phyloP scores from a whole-genome alignment of 2,888 invertebrate genomes.

The Linnaemya tessellans region DNA sequence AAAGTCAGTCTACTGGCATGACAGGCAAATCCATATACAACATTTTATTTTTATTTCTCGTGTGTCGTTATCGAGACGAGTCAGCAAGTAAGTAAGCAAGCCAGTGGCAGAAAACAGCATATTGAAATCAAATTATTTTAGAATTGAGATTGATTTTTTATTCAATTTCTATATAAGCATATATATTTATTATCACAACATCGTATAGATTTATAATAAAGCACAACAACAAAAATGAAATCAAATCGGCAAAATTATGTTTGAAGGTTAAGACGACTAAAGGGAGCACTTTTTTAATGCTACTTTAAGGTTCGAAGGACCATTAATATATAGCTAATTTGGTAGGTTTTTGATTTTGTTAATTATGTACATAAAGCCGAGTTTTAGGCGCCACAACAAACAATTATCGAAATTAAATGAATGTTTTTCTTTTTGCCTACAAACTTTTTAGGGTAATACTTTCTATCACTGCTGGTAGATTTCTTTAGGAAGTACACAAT shows the following conservation, averaged over 20 bases:
- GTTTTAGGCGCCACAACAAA: too few species aligned
- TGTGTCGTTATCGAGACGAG: slow-evolving; percentile 7
- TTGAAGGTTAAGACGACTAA: background rate
- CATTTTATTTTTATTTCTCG: background rate
- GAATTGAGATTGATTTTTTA: slow-evolving; percentile 76
- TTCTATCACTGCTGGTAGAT: too few species aligned
- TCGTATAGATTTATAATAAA: slow-evolving; percentile 19
- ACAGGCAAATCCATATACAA: background rate
- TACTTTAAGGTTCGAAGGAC: background rate
- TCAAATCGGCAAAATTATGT: background rate
- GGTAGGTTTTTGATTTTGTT: too few species aligned
- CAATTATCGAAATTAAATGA: too few species aligned
- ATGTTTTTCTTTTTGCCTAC: too few species aligned
- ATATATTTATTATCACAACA: slow-evolving; percentile 46
- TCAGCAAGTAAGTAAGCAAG: slow-evolving; percentile 29
- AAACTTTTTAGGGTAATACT: too few species aligned
- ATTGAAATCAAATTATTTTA: slow-evolving; percentile 74
- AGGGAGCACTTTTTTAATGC: background rate
- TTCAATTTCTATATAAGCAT: slow-evolving; percentile 72
- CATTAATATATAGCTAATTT: background rate
- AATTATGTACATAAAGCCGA: too few species aligned
- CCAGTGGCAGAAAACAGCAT: slow-evolving; percentile 16
- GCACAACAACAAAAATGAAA: too few species aligned
- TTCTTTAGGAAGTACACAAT: too few species aligned
- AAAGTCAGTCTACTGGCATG: slow-evolving; percentile 21